These are phyloP conservation scores for Antrozous pallidus DNA, from an alignment of 2,797 vertebrate species.

Conservation along the genomic window DNA sequence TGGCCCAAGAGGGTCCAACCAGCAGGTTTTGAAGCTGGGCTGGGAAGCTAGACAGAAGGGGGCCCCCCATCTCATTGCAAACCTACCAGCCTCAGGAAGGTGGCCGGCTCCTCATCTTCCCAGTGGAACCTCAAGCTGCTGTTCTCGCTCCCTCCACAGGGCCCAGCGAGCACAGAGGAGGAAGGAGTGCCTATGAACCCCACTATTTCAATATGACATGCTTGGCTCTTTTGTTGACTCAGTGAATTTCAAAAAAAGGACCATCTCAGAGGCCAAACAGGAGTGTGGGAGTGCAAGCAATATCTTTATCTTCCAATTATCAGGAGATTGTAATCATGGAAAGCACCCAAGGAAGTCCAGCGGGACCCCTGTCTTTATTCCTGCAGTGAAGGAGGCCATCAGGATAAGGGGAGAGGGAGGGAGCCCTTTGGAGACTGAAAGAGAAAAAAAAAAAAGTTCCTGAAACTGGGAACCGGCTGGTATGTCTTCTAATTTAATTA, in stretches of 20 bases:
- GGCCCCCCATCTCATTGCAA: neutral
- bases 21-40: accelerated
- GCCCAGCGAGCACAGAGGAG: too few relatives aligned
- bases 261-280: neutral
- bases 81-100: neutral
- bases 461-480: slow-evolving; percentile 67
- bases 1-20: accelerated
- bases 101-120: accelerated
- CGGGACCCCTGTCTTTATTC: neutral
- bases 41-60: accelerated
- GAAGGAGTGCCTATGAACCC: accelerated
- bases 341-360: neutral
- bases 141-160: neutral
- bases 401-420: neutral
- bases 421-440: neutral
- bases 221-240: neutral
- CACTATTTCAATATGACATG: neutral
- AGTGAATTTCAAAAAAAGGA: neutral
- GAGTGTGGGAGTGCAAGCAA: neutral
- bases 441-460: neutral
- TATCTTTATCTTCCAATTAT: neutral
- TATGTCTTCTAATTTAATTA: slow-evolving; percentile 86
- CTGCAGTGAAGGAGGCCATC: neutral
- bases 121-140: neutral
- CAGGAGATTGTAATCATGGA: neutral